phyloP scores from a whole-genome alignment of 1,140 invertebrate species.

The Venustaconcha ellipsiformis region DNA sequence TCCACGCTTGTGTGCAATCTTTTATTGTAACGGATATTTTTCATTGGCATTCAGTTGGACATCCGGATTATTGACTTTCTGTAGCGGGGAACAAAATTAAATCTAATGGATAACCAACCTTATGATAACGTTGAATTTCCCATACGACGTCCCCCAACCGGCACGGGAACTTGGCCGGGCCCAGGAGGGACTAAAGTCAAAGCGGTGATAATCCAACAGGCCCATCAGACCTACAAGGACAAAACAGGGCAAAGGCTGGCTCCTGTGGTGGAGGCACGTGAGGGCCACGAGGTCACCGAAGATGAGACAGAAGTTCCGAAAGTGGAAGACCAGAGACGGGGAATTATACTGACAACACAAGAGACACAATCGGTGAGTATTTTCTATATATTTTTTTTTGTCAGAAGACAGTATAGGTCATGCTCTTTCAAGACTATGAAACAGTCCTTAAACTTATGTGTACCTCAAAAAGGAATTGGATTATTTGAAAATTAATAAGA shows the following conservation, averaged over 20 bases:
- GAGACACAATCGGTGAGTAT: too few relatives aligned
- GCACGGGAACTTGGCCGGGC: background rate
- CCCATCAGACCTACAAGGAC: background rate
- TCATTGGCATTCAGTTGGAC: too few relatives aligned
- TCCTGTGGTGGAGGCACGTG: conserved; percentile 32
- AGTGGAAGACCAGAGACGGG: conserved; percentile 23
- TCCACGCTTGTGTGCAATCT: too few relatives aligned
- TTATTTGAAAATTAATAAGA: too few relatives aligned
- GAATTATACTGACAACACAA: background rate
- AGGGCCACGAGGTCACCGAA: conserved; percentile 32
- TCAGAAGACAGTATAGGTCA: too few relatives aligned
- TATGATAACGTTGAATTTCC: conserved; percentile 55
- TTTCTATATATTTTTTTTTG: too few relatives aligned
- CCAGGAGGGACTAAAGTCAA: conserved; percentile 20
- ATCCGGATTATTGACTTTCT: too few relatives aligned
- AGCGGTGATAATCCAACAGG: conserved; percentile 6
- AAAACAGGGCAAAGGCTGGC: conserved; percentile 26
- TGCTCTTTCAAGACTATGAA: too few relatives aligned
- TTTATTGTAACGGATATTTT: too few relatives aligned
- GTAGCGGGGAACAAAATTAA: too few relatives aligned
- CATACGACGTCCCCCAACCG: conserved; percentile 28
- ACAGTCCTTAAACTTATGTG: too few relatives aligned
- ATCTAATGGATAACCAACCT: conserved; percentile 29
- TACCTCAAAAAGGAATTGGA: too few relatives aligned
- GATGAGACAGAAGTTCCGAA: conserved; percentile 21